phyloP scores from a whole-genome alignment of 1,140 invertebrate genomes.

The Mycetomoellerius zeteki region DNA sequence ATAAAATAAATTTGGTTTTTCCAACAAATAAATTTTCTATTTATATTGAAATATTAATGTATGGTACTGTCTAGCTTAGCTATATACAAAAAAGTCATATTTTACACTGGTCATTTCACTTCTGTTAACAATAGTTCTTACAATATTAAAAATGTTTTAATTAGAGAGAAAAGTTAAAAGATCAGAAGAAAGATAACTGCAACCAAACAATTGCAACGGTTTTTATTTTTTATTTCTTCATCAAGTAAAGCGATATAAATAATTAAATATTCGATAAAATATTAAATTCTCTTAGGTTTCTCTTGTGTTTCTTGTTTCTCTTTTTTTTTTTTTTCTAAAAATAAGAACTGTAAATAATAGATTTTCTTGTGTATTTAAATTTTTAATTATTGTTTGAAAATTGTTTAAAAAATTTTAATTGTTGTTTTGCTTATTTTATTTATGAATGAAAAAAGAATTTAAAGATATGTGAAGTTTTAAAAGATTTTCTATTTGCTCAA shows the following conservation, averaged over 20 bases:
- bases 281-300: background rate
- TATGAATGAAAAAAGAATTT: conserved; percentile 1
- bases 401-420: background rate
- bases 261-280: background rate
- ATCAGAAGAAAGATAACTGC: background rate
- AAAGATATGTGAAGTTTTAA: background rate
- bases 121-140: background rate
- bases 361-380: background rate
- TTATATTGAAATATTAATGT: conserved; percentile 1
- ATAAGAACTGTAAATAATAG: conserved; percentile 17
- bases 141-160: background rate
- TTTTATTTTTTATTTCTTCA: conserved; percentile 8
- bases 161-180: background rate
- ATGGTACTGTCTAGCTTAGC: background rate
- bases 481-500: background rate
- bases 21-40: background rate
- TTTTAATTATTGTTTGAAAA: background rate
- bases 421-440: background rate
- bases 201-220: background rate
- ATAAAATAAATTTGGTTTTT: background rate
- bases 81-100: conserved; percentile 11
- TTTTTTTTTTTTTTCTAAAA: background rate
- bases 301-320: background rate
- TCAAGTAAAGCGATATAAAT: background rate
- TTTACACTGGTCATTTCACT: background rate